Evolutionary conservation across 1,140 invertebrate species (phyloP).

Genomic region (Psix sp.): DNA sequence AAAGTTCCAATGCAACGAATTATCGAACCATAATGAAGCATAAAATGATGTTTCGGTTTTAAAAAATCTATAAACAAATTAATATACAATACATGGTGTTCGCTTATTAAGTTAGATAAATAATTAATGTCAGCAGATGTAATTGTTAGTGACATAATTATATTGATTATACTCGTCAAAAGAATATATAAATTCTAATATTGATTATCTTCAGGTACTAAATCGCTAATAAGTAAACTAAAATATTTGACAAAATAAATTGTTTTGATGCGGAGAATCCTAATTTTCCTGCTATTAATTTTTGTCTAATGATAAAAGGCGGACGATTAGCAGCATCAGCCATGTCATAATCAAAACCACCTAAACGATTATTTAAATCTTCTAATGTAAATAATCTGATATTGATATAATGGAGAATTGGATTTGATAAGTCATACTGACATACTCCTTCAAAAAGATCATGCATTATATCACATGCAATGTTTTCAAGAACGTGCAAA

Average conservation of each 20-base stretch:
- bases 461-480: conserved; percentile 34
- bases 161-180: conserved; percentile 24
- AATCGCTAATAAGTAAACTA: conserved; percentile 39
- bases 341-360: conserved; percentile 17
- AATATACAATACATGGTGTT: conserved; percentile 48
- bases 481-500: conserved; percentile 28
- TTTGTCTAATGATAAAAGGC: conserved; percentile 14
- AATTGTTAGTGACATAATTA: conserved; percentile 20
- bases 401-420: conserved; percentile 17
- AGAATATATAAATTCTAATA: conserved; percentile 39
- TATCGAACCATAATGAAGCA: conserved; percentile 56
- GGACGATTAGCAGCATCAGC: conserved; percentile 11
- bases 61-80: conserved; percentile 36
- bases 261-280: conserved; percentile 38
- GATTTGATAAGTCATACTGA: conserved; percentile 5
- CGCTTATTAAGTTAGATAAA: conserved; percentile 36
- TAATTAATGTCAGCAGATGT: conserved; percentile 5
- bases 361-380: conserved; percentile 24
- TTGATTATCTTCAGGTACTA: conserved; percentile 29
- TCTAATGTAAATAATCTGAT: conserved; percentile 16
- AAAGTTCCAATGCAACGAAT: conserved; percentile 48
- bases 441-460: conserved; percentile 29
- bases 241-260: conserved; percentile 44
- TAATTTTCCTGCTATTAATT: conserved; percentile 14
- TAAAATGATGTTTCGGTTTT: conserved; percentile 59